phyloP scores from a whole-genome alignment of 2,113 vertebrate species.

The Pavo muticus region DNA sequence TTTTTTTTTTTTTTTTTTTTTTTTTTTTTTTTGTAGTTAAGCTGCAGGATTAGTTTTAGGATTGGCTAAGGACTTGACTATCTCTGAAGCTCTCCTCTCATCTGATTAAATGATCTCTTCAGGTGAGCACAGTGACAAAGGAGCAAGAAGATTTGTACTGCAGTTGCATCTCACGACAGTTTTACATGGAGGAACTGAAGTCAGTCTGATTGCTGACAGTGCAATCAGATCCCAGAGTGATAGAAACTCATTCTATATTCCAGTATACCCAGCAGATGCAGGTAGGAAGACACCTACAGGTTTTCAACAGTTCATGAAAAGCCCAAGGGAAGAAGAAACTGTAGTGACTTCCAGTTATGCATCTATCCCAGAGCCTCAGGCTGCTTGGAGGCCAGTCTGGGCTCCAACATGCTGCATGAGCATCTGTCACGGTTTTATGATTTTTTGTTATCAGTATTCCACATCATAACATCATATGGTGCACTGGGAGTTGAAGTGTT shows the following conservation, averaged over 20 bases:
- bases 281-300: neutral
- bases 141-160: neutral
- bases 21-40: neutral
- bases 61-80: neutral
- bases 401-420: fast-evolving
- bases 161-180: neutral
- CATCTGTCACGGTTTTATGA: too few relatives aligned
- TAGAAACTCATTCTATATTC: neutral
- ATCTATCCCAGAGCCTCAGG: neutral
- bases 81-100: neutral
- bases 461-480: too few relatives aligned
- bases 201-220: neutral
- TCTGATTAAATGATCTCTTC: neutral
- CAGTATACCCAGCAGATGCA: neutral
- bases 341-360: neutral
- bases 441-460: too few relatives aligned
- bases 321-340: neutral
- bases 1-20: neutral
- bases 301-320: neutral
- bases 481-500: too few relatives aligned
- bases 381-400: neutral
- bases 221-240: neutral
- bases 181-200: neutral
- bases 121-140: neutral
- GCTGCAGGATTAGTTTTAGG: neutral